Evolutionary conservation across 1,140 invertebrate species (phyloP), one percentile per base, ranked within the genome.

Genomic region (Elysia chlorotica): DNA sequence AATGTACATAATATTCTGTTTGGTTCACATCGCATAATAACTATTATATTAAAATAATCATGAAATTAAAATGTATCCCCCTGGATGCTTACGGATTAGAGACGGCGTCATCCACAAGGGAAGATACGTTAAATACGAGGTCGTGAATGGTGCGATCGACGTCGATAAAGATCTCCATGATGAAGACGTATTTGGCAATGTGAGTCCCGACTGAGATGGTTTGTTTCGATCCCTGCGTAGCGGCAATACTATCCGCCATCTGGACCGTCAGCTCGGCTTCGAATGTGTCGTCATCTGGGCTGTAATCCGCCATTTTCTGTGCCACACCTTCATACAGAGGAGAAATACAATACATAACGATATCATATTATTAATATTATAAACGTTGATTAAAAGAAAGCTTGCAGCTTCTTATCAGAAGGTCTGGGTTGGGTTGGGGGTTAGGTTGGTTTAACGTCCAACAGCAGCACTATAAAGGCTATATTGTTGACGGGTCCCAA

Each of bases 271-370:
- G 56, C 57, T 81, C 79, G 6, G 82, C 25, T 3, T 57, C 28
- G n/a, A 83, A 65, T 21, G 41, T 53, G 73, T 85, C 74, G 70
- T 85, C 84, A n/a, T 65, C 74, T 10, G 66, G 56, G 10, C 2
- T 14, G 19, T 74, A 53, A 3, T 68, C 72, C 14, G 48, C 74
- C 10, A 48, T 67, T 17, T 75, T 33, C 37, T 81, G 73, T 2
- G 79, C 74, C 31, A 78, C 30, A 30, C 78, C 79, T 80, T 48
- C 30, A 35, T 4, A 33, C 5, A 35, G 35, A 17, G 10, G 56
- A n/a, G n/a, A n/a, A n/a, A n/a, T n/a, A n/a, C n/a, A n/a, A n/a
- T n/a, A n/a, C n/a, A n/a, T n/a, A n/a, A n/a, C n/a, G n/a, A n/a
- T n/a, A n/a, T n/a, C n/a, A n/a, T n/a, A n/a, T n/a, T n/a, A n/a